A percentile compares a stretch with the other conserved stretches of the same genome.
Evolutionary conservation across 1,140 invertebrate species (phyloP).

Genomic region (Planococcus citri): DNA sequence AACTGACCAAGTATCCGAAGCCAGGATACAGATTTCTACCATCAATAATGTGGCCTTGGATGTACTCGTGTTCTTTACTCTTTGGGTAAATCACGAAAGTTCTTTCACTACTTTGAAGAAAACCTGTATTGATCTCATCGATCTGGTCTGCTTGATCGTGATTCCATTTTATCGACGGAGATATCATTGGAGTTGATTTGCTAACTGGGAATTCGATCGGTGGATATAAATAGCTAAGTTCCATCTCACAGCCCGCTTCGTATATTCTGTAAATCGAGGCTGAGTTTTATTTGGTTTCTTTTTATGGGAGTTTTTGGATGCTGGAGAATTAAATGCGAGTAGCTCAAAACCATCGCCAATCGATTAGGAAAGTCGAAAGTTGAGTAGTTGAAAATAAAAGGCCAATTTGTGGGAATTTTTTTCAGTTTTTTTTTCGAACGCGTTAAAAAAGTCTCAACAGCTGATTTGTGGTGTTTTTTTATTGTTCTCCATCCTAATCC

Average conservation of each 20-base stretch:
- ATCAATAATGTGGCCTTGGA: constrained; percentile 80
- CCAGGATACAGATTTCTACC: constrained; percentile 86
- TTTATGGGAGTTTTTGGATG: no score
- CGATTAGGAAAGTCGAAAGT: no score
- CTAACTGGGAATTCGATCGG: constrained; percentile 53
- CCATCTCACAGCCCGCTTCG: constrained; percentile 45
- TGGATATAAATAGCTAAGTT: constrained; percentile 48
- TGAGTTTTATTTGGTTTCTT: no score
- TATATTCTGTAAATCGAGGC: no score
- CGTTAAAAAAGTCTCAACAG: no score
- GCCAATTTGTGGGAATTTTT: no score
- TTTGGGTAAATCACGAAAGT: neutral
- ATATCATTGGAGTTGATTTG: constrained; percentile 54
- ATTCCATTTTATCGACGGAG: constrained; percentile 55
- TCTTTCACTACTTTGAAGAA: neutral
- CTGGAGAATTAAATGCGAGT: no score
- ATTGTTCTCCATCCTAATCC: no score
- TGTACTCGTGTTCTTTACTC: constrained; percentile 49
- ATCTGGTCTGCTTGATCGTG: constrained; percentile 32
- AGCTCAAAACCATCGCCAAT: no score
- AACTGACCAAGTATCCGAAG: constrained; percentile 76
- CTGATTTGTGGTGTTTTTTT: no score
- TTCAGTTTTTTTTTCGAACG: no score
- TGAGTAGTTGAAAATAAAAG: no score
- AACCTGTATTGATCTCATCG: neutral